phyloP scores from a whole-genome alignment of 2,113 vertebrate species.

The Eubucco bourcierii region DNA sequence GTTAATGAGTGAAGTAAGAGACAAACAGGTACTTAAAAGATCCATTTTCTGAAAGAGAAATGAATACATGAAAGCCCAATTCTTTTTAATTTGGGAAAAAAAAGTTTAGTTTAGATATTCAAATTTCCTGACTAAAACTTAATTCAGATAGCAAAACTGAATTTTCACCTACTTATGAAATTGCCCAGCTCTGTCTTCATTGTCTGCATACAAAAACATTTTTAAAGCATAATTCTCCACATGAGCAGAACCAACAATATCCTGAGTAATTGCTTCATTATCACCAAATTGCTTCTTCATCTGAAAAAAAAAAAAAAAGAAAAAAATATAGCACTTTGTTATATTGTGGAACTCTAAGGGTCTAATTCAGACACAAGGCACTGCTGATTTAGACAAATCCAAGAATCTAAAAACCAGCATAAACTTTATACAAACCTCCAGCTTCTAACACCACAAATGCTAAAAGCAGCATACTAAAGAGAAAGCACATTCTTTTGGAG shows the following conservation, averaged over 20 bases:
- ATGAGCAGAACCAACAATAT: conserved; percentile 95
- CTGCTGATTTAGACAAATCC: neutral
- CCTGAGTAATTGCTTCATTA: conserved; percentile 93
- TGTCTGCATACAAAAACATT: conserved; percentile 98
- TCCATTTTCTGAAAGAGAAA: neutral
- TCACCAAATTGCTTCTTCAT: conserved; percentile 93
- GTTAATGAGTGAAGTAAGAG: neutral
- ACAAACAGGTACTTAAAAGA: neutral
- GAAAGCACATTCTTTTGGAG: neutral
- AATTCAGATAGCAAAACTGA: neutral
- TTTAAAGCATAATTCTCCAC: conserved; percentile 98
- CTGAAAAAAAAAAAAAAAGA: conserved; percentile 85
- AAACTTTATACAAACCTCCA: neutral
- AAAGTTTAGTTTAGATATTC: neutral
- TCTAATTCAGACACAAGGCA: neutral
- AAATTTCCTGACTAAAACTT: neutral
- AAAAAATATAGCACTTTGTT: neutral
- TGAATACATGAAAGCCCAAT: neutral
- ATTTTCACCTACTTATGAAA: conserved; percentile 93
- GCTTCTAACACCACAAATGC: neutral
- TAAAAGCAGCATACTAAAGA: neutral
- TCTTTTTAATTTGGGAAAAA: too few species aligned
- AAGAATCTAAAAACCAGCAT: neutral
- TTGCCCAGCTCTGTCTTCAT: conserved; percentile 89
- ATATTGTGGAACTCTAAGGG: neutral